phyloP scores from a whole-genome alignment of 2,888 invertebrate species.

The Sarcophaga caerulescens region DNA sequence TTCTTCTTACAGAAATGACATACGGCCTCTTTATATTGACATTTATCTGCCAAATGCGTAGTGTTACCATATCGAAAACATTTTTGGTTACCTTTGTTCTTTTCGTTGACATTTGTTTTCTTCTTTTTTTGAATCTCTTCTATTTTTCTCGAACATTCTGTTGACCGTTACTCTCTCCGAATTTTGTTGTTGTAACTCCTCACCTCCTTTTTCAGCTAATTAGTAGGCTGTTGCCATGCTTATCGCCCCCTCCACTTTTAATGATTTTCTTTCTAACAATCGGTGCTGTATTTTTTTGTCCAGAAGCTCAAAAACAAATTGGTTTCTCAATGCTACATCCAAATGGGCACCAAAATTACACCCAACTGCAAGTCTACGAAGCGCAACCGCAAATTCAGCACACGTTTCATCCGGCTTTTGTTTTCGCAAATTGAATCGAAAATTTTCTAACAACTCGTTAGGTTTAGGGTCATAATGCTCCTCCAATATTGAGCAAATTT shows the following conservation, averaged over 20 bases:
- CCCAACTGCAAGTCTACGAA: conserved; percentile 23
- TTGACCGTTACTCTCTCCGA: conserved; percentile 3
- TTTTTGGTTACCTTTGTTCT: conserved; percentile 6
- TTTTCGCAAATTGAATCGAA: conserved; percentile 36
- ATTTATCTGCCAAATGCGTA: conserved; percentile 43
- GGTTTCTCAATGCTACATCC: conserved; percentile 38
- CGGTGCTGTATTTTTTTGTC: conserved; percentile 58
- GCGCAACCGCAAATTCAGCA: conserved; percentile 22
- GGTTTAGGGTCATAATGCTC: conserved; percentile 23
- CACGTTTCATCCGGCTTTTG: conserved; percentile 18
- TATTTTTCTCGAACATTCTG: conserved; percentile 40
- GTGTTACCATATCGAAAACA: conserved; percentile 46
- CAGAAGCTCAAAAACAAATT: conserved; percentile 39
- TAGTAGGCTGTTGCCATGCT: conserved; percentile 50
- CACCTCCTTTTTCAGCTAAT: conserved; percentile 59
- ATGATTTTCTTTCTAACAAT: conserved; percentile 48
- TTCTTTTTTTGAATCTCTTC: neutral
- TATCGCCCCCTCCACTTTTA: conserved; percentile 49
- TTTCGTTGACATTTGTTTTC: neutral
- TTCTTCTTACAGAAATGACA: conserved; percentile 39
- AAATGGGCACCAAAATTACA: conserved; percentile 52
- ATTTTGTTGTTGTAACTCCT: conserved; percentile 53
- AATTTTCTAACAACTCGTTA: conserved; percentile 36
- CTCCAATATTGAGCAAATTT: conserved; percentile 27
- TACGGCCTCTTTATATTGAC: conserved; percentile 34